Evolutionary conservation across 2,113 vertebrate species (phyloP).

Genomic region (Myiagra hebetior): DNA sequence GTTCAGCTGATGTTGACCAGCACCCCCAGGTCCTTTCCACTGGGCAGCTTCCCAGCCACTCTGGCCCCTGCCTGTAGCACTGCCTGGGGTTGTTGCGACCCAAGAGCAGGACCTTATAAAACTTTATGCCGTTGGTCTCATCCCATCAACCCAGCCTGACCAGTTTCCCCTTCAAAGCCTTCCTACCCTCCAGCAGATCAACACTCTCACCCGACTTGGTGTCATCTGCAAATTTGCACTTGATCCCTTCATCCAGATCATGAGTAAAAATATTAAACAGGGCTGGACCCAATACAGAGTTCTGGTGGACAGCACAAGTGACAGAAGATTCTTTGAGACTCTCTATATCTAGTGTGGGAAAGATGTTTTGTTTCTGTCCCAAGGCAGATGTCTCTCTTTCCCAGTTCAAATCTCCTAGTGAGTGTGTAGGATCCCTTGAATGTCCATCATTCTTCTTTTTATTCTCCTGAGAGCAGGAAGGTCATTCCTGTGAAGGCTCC

Average conservation of each 20-base stretch:
- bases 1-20: not conserved
- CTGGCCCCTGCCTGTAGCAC: rapidly evolving
- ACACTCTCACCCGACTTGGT: rapidly evolving
- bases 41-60: not conserved
- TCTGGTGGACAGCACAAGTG: not conserved
- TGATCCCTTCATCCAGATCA: not conserved
- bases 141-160: not conserved
- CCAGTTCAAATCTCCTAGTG: not conserved
- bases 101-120: not conserved
- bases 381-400: not conserved
- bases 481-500: not conserved
- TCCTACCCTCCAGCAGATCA: not conserved
- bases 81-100: not conserved
- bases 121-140: not conserved
- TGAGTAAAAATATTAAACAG: not conserved
- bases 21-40: not conserved
- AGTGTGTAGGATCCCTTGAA: not conserved
- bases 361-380: not conserved
- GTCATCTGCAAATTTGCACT: not conserved
- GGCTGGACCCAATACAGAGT: not conserved
- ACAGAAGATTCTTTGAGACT: not conserved
- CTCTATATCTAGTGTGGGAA: not conserved
- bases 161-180: not conserved
- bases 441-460: not conserved
- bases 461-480: not conserved